Evolutionary conservation across 2,888 invertebrate genomes (phyloP).

Genomic region (Odontocerum albicorne): DNA sequence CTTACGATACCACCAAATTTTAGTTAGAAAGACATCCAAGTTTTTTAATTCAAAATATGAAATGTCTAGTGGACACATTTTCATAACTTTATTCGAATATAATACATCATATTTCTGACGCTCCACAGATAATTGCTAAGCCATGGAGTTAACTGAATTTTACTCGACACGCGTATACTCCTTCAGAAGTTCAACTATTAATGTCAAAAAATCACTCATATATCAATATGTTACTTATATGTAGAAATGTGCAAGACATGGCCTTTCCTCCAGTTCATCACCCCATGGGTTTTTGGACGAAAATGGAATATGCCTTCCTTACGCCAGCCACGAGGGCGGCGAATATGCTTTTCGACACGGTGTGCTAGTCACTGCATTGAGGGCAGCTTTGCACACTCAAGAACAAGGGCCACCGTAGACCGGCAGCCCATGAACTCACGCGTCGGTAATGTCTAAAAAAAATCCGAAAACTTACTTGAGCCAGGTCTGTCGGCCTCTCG

Average conservation of each 20-base stretch:
- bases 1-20: no score
- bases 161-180: no score
- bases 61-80: no score
- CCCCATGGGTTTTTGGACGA: constrained; percentile 59
- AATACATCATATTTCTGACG: no score
- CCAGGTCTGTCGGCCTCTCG: constrained; percentile 98
- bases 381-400: constrained; percentile 21
- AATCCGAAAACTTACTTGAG: constrained; percentile 79
- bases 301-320: constrained; percentile 61
- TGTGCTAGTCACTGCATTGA: constrained; percentile 40
- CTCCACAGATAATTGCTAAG: no score
- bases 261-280: constrained; percentile 59
- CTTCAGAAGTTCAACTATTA: no score
- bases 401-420: neutral
- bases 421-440: constrained; percentile 1
- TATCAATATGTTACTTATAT: no score
- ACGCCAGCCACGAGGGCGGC: constrained; percentile 48
- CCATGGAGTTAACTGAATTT: no score
- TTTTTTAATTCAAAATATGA: no score
- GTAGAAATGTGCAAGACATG: constrained; percentile 55
- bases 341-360: constrained; percentile 56
- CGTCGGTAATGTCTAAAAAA: constrained; percentile 10
- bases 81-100: no score
- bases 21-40: no score
- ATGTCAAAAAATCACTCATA: no score